Evolutionary conservation across 2,888 invertebrate species (phyloP), one percentile per base, ranked within the genome.

Genomic region (Hedya salicella): DNA sequence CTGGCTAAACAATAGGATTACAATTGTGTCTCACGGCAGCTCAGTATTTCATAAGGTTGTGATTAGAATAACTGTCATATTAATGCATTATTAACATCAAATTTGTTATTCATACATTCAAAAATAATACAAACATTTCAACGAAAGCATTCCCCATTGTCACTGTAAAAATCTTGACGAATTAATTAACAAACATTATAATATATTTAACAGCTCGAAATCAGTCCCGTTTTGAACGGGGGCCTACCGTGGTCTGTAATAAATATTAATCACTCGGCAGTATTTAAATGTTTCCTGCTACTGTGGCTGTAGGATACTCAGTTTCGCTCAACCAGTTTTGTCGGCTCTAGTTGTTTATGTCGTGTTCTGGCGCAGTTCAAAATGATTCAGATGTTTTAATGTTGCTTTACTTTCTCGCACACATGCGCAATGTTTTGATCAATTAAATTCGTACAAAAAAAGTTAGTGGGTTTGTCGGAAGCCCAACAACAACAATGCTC

Each of bases 241-340:
- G 68, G 69, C 73, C 73, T 75, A 75, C 78, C 72, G 73, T 75
- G 72, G 73, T 74, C 65, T 73, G 76, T 88, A 81, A 89, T 90
- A 88, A 88, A 90, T 90, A 88, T 89, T 89, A 89, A 90, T 89
- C 83, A 86, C 78, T 82, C 73, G 78, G 80, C 86, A 89, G 83
- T 82, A 85, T 83, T 85, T 83, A 87, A 91, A 87, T 86, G 83
- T 80, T 89, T 85, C 87, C 85, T 83, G 90, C 91, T 89, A 89
- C 91, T 80, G 91, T 87, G 21, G 66, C 52, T 66, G 52, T 65
- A 61, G 67, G 39, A 62, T 48, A 61, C 61, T 42, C 48, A n/a
- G 61, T 66, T 61, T 60, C 39, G 66, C 61, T 66, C 54, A 61
- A 66, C 66, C 66, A 60, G 66, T 66, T 66, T 46, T 54, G 60